Base-by-base conservation (phyloP, 2,113 vertebrate species). In the Perca flavescens region DNA sequence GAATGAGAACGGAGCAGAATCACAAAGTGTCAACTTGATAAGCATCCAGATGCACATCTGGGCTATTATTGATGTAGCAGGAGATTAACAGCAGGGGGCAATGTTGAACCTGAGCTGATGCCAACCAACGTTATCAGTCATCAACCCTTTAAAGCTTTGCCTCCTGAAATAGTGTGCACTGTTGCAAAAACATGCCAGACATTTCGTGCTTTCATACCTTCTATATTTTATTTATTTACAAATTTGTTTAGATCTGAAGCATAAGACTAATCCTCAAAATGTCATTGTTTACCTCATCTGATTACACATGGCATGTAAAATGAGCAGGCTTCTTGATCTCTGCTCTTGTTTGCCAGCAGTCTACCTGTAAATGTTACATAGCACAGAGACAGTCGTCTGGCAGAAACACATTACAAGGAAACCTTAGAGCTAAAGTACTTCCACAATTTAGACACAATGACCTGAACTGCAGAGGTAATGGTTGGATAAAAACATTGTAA, bases 31-130 rank as follows among this genome's bases (percentile, higher is more conserved):
- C 54, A 50, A 52, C n/a, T 76, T 72, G 9, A 86, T 46, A 67
- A 78, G 76, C 47, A 80, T 58, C 25, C 58, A 63, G n/a, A 58
- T 63, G 67, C 67, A 79, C 85, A 85, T 88, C 78, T 86, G 76
- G 71, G 52, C 36, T 72, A 5, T 49, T 79, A 21, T 70, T 76
- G 80, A 63, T 72, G 62, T 76, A 70, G 22, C 76, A n/a, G 46
- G 40, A 53, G 49, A 50, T 62, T 31, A 88, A 74, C 93, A 94
- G 85, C 72, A 93, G 94, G 91, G 90, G 94, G 94, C 93, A 84
- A 76, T 92, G 85, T 94, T 88, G 77, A 82, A 80, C 88, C 71
- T 91, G 69, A 88, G 3, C 62, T 74, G n/a, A 52, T 68, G 7
- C 21, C 19, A 36, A 50, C 15, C 40, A 10, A 5, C 25, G n/a